phyloP scores from a whole-genome alignment of 92 coral and sea anemone species.

The Zoanthus sociatus region DNA sequence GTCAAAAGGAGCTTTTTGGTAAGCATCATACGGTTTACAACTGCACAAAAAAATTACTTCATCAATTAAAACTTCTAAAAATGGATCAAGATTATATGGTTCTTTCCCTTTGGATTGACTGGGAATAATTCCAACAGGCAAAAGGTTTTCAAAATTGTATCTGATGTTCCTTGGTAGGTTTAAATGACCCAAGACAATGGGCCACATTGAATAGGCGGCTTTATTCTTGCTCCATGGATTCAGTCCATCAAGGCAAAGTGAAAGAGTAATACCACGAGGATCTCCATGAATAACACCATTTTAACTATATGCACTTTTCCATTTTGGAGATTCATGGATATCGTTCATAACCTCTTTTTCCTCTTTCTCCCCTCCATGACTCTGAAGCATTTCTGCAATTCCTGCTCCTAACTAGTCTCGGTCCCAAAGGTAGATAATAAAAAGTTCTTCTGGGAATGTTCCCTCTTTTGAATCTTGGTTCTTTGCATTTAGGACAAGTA shows the following conservation, averaged over 20 bases:
- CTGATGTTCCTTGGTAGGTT: not conserved
- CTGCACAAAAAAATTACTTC: not conserved
- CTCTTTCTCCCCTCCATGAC: not conserved
- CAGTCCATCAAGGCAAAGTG: not conserved
- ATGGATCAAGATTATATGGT: not conserved
- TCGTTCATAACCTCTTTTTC: not conserved
- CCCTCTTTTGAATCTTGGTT: not conserved
- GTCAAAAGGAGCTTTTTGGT: not conserved
- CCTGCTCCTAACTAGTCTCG: not conserved
- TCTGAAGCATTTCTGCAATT: not conserved
- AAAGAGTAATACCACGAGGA: not conserved
- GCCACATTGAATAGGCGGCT: not conserved
- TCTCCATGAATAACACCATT: not conserved
- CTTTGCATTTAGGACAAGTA: not conserved
- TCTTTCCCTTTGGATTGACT: not conserved
- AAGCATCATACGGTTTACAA: not conserved
- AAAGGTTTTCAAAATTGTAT: not conserved
- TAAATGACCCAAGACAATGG: not conserved
- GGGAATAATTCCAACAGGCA: not conserved
- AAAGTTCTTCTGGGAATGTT: not conserved
- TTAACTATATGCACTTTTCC: not conserved
- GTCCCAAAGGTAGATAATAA: not conserved
- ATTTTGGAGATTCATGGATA: not conserved
- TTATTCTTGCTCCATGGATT: slow-evolving; percentile 18
- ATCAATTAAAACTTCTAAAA: not conserved